A percentile compares a stretch with the other conserved stretches of the same genome.
Conservation (phyloP, 2,113 vertebrate genomes). For the Cyanoliseus patagonus region DNA sequence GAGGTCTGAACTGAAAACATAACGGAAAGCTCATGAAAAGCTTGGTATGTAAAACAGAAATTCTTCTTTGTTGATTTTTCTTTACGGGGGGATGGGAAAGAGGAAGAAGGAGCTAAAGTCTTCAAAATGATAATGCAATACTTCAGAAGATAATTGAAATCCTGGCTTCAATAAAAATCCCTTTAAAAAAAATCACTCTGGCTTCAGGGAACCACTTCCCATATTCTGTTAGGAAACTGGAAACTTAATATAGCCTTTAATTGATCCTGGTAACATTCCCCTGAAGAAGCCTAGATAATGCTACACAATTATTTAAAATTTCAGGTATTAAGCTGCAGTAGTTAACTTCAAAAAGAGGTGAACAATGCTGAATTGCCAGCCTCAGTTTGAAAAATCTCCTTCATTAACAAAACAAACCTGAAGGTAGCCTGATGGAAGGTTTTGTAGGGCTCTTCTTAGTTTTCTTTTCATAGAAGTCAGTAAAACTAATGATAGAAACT, state of each 20-base stretch:
- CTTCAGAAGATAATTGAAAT: slow-evolving; percentile 20
- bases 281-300: background rate
- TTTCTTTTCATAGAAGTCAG: background rate
- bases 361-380: background rate
- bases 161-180: slow-evolving; percentile 16
- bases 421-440: background rate
- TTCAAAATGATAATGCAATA: background rate
- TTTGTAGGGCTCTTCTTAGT: background rate
- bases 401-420: background rate
- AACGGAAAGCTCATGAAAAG: slow-evolving; percentile 35
- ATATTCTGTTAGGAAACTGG: background rate
- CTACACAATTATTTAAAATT: background rate
- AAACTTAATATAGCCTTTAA: background rate
- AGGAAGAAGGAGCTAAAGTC: background rate
- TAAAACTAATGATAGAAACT: background rate
- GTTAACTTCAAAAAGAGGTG: background rate
- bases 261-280: background rate
- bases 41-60: slow-evolving; percentile 13
- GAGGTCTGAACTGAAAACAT: slow-evolving; percentile 34
- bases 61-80: background rate
- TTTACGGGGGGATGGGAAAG: background rate
- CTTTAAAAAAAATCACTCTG: background rate
- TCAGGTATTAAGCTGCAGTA: background rate
- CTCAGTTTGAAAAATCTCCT: background rate
- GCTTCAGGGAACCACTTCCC: background rate